phyloP scores from a whole-genome alignment of 1,140 invertebrate species.

The Holcopasites calliopsidis region DNA sequence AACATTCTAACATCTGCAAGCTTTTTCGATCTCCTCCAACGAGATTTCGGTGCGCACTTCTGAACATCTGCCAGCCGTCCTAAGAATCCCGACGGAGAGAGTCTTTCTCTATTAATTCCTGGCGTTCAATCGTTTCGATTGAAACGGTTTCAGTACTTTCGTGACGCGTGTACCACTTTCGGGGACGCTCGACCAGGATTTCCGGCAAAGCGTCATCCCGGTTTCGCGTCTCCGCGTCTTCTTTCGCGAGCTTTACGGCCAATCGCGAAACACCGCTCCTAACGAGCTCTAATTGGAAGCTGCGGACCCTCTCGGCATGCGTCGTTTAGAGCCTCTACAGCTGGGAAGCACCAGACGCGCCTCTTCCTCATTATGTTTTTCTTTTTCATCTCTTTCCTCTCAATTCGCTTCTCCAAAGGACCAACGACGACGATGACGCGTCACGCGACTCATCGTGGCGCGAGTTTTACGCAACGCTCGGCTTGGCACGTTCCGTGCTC shows the following conservation, averaged over 20 bases:
- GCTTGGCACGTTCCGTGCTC: conserved; percentile 8
- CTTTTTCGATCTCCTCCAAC: conserved; percentile 18
- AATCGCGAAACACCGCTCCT: conserved; percentile 48
- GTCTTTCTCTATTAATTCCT: too few species aligned
- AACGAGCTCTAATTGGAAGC: conserved; percentile 67
- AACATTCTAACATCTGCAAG: conserved; percentile 25
- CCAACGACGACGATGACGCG: neutral
- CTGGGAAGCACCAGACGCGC: neutral
- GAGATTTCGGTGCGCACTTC: too few species aligned
- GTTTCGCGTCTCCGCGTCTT: conserved; percentile 17
- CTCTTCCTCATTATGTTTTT: neutral
- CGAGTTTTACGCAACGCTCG: conserved; percentile 19
- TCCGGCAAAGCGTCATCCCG: neutral
- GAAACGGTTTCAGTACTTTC: neutral
- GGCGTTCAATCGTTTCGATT: too few species aligned
- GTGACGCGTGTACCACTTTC: too few species aligned
- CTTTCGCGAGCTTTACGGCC: conserved; percentile 34
- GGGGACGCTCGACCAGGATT: conserved; percentile 5
- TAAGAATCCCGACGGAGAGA: too few species aligned
- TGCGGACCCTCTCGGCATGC: conserved; percentile 34
- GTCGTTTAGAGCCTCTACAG: conserved; percentile 35
- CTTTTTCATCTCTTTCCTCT: neutral
- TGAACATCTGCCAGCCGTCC: too few species aligned
- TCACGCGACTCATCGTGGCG: too few species aligned
- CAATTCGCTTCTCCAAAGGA: neutral